These are phyloP conservation scores for Apantesis nais DNA, from an alignment of 2,888 invertebrate genomes.

Conservation along the genomic window DNA sequence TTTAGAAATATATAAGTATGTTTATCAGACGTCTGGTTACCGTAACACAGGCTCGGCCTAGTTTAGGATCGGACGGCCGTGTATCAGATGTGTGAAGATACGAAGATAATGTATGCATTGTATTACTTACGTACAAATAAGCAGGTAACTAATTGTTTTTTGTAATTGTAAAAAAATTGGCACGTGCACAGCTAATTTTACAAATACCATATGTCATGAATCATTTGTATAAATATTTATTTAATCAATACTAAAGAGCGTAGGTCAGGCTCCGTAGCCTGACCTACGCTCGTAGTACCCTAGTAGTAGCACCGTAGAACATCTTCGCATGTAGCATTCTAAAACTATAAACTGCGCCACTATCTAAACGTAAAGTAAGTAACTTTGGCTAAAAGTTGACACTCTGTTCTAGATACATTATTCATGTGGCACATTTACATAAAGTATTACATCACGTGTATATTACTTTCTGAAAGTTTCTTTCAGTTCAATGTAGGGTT, in stretches of 20 bases:
- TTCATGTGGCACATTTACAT: conserved; percentile 39
- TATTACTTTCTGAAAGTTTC: not conserved
- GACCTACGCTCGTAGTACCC: not conserved
- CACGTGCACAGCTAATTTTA: no score
- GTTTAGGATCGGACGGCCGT: no score
- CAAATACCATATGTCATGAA: no score
- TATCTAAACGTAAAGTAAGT: conserved; percentile 29
- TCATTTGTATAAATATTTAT: no score
- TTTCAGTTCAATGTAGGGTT: not conserved
- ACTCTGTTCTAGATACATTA: conserved; percentile 49
- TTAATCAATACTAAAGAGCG: not conserved
- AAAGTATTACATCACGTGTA: conserved; percentile 1
- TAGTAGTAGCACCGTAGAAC: conserved; percentile 32
- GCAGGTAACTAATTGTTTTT: no score
- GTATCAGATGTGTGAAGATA: no score
- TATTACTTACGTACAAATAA: no score
- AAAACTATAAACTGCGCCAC: conserved; percentile 19
- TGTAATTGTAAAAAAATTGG: no score
- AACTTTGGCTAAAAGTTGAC: conserved; percentile 37
- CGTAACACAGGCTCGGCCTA: no score
- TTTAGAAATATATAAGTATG: no score
- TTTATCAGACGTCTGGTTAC: no score
- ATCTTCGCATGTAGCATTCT: conserved; percentile 10
- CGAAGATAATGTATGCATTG: no score
- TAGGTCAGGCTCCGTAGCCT: not conserved